A percentile compares a stretch with the other conserved stretches of the same genome.
These are phyloP conservation scores for Mythimna impura DNA, from an alignment of 2,888 invertebrate genomes.

Conservation along the genomic window DNA sequence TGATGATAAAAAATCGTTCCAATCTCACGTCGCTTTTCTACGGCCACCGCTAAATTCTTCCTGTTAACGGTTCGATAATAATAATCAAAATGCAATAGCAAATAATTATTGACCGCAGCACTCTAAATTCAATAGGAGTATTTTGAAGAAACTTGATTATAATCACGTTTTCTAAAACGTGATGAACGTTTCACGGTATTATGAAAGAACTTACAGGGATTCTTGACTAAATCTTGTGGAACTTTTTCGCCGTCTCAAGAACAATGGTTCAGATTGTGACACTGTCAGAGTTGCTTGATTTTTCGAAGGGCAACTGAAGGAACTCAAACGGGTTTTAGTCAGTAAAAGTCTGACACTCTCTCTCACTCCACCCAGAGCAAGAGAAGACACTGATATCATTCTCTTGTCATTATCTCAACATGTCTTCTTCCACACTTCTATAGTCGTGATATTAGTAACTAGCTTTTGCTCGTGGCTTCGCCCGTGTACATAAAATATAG, in stretches of 20 bases:
- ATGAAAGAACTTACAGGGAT: neutral
- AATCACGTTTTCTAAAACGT: conserved; percentile 25
- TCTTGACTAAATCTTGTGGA: neutral
- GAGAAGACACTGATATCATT: too few species aligned
- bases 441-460: neutral
- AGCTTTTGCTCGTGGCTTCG: too few species aligned
- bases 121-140: conserved; percentile 4
- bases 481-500: too few species aligned
- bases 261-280: neutral
- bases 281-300: neutral
- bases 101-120: conserved; percentile 4
- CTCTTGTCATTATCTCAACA: neutral
- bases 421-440: neutral
- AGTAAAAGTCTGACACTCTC: too few species aligned
- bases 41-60: neutral
- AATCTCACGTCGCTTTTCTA: neutral
- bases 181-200: neutral
- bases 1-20: neutral
- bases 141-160: conserved; percentile 16
- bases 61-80: neutral
- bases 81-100: conserved; percentile 1
- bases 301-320: too few species aligned
- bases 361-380: too few species aligned
- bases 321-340: too few species aligned
- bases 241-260: neutral